Conservation (phyloP, 2,888 invertebrate species). For the Folsomia manolachei region DNA sequence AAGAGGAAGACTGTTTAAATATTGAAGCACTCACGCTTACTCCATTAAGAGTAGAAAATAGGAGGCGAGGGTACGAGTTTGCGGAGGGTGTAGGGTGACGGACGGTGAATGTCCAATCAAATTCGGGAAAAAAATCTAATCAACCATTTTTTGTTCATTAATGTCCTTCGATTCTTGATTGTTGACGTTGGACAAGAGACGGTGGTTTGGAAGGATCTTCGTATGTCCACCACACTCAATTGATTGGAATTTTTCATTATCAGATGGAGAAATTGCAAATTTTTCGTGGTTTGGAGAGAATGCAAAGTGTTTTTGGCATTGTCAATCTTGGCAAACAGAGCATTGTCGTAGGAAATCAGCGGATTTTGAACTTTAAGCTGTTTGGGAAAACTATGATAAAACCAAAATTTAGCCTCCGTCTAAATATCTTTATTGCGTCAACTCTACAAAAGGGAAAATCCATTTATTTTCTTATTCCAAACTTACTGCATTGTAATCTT, state of each 20-base stretch:
- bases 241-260: neutral
- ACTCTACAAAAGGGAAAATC: neutral
- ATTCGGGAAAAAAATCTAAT: conserved; percentile 8
- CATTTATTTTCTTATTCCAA: neutral
- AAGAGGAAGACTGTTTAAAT: neutral
- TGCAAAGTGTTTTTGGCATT: neutral
- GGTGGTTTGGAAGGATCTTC: too few species aligned
- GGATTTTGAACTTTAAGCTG: too few species aligned
- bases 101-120: conserved; percentile 5
- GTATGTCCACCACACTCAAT: neutral
- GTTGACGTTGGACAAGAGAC: neutral
- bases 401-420: too few species aligned
- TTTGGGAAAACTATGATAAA: too few species aligned
- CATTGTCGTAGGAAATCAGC: too few species aligned
- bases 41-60: neutral
- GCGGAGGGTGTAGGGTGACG: neutral
- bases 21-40: neutral
- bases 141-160: conserved; percentile 8
- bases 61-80: too few species aligned
- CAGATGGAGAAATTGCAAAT: conserved; percentile 1
- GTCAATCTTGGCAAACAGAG: neutral
- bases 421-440: too few species aligned
- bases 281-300: neutral
- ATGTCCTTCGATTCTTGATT: conserved; percentile 8
- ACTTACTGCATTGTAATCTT: neutral